phyloP scores from a whole-genome alignment of 1,140 invertebrate species.

The Halesus radiatus region DNA sequence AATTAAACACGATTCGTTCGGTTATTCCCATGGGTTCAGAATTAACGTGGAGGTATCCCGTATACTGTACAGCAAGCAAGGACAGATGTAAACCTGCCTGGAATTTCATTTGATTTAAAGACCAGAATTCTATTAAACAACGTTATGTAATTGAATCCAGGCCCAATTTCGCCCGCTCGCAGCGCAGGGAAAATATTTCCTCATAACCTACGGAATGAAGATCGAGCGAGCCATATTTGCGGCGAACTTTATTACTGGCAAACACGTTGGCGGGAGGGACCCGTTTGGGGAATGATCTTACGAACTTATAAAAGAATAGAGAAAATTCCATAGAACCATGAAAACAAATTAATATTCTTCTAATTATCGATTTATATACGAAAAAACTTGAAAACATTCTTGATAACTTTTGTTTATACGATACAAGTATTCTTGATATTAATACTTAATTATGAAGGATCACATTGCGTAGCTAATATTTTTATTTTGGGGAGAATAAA shows the following conservation, averaged over 20 bases:
- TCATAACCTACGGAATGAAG: conserved; percentile 35
- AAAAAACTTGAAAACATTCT: too few relatives aligned
- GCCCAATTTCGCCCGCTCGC: background rate
- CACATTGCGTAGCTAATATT: too few relatives aligned
- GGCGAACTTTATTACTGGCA: background rate
- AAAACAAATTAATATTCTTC: too few relatives aligned
- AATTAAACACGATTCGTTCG: conserved; percentile 17
- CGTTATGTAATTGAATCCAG: conserved; percentile 32
- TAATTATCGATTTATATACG: too few relatives aligned
- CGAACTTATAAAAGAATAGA: too few relatives aligned
- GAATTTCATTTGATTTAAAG: conserved; percentile 42
- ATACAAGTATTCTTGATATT: too few relatives aligned
- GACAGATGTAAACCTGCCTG: background rate
- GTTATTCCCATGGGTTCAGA: background rate
- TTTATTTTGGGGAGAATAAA: too few relatives aligned
- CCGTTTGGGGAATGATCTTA: too few relatives aligned
- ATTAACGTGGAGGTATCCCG: background rate
- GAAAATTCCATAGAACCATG: too few relatives aligned
- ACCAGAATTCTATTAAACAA: conserved; percentile 33
- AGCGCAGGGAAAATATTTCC: conserved; percentile 18
- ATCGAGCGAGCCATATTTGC: conserved; percentile 9
- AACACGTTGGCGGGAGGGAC: too few relatives aligned
- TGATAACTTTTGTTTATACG: too few relatives aligned
- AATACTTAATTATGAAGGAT: too few relatives aligned
- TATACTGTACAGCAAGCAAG: background rate